Evolutionary conservation across 2,888 invertebrate genomes (phyloP).

Genomic region (Gryllus longicercus): DNA sequence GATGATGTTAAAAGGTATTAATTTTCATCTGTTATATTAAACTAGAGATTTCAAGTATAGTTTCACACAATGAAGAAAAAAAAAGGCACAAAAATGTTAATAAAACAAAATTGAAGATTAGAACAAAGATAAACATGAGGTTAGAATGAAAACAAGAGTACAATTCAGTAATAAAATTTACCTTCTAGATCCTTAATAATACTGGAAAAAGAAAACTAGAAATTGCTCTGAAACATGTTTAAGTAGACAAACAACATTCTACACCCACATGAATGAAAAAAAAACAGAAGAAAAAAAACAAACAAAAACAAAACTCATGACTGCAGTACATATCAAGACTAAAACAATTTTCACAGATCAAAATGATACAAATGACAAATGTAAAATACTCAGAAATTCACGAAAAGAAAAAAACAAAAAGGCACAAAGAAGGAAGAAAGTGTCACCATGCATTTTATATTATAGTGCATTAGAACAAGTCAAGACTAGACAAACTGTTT

Average conservation of each 20-base stretch:
- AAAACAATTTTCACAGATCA: not conserved
- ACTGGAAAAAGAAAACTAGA: not conserved
- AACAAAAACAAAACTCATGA: constrained; percentile 35
- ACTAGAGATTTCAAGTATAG: not conserved
- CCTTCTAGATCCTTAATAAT: constrained; percentile 1
- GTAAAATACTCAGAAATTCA: not conserved
- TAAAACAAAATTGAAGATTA: not conserved
- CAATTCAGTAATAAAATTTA: not conserved
- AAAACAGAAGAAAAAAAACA: not conserved
- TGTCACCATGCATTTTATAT: not conserved
- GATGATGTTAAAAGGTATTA: not conserved
- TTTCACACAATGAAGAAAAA: not conserved
- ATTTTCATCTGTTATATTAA: not conserved
- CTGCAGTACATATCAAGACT: constrained; percentile 27
- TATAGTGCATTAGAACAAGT: no score
- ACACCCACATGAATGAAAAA: constrained; percentile 33
- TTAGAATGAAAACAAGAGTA: not conserved
- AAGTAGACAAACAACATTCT: not conserved
- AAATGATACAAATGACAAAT: constrained; percentile 6
- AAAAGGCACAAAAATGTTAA: not conserved
- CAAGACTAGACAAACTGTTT: no score
- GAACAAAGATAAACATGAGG: not conserved
- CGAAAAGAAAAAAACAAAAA: not conserved
- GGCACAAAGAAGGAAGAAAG: constrained; percentile 10
- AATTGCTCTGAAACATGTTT: not conserved